phyloP scores from a whole-genome alignment of 1,140 invertebrate species.

The Pentalonia nigronervosa region DNA sequence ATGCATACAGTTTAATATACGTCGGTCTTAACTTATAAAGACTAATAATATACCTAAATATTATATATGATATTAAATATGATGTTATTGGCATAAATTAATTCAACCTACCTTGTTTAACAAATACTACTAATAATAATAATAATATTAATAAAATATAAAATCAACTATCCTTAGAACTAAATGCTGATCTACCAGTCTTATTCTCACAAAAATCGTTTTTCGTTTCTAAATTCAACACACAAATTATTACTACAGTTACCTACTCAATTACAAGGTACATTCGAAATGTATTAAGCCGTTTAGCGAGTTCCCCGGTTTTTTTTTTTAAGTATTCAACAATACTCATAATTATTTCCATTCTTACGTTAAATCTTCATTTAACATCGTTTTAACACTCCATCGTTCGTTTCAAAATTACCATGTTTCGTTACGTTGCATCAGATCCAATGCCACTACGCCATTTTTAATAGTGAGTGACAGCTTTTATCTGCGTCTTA shows the following conservation, averaged over 20 bases:
- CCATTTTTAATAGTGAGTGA: constrained; percentile 1
- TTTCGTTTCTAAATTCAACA: not conserved
- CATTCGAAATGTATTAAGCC: not conserved
- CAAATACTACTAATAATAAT: no score
- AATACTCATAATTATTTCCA: constrained; percentile 13
- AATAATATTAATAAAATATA: not conserved
- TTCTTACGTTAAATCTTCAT: not conserved
- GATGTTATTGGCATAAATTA: no score
- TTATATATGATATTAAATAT: no score
- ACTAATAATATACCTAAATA: no score
- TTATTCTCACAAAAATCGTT: not conserved
- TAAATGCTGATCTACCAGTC: not conserved
- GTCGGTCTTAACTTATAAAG: no score
- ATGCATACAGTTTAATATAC: no score
- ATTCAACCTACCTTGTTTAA: no score
- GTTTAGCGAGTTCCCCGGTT: not conserved
- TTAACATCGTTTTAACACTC: not conserved
- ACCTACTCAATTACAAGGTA: not conserved
- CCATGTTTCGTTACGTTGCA: not conserved
- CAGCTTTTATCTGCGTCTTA: not conserved
- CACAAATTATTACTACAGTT: not conserved
- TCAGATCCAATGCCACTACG: not conserved
- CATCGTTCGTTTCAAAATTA: not conserved
- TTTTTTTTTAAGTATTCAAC: not conserved
- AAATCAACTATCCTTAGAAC: not conserved